A percentile compares a stretch with the other conserved stretches of the same genome.
phyloP scores from a whole-genome alignment of 1,140 invertebrate genomes.

The Drosophila nebulosa region DNA sequence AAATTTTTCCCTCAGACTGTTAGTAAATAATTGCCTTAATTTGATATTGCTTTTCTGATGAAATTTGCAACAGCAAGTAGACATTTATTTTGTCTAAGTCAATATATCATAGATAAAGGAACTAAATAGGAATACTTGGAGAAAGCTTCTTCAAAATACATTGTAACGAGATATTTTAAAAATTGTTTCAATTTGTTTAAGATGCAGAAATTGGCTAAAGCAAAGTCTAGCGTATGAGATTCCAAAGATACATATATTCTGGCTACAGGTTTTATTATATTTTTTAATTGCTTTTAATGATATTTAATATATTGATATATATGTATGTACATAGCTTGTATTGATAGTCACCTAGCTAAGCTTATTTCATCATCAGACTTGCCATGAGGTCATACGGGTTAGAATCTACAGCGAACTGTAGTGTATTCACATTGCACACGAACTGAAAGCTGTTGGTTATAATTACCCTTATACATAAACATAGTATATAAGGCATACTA shows the following conservation, averaged over 20 bases:
- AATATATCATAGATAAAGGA: no score
- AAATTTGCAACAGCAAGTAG: no score
- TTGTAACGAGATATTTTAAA: no score
- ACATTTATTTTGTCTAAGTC: no score
- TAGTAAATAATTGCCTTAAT: no score
- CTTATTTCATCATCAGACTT: slow-evolving; percentile 51
- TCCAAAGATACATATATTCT: background rate
- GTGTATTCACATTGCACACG: background rate
- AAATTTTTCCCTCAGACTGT: no score
- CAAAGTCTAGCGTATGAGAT: background rate
- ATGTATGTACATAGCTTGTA: background rate
- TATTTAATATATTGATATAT: slow-evolving; percentile 35
- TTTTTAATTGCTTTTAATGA: slow-evolving; percentile 49
- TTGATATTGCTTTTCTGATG: no score
- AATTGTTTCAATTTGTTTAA: no score
- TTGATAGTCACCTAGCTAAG: slow-evolving; percentile 20
- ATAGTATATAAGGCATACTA: background rate
- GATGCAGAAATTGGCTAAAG: background rate
- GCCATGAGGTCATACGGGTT: slow-evolving; percentile 46
- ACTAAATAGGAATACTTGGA: no score
- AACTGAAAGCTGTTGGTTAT: slow-evolving; percentile 20
- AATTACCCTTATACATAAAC: slow-evolving; percentile 12
- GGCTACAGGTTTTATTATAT: slow-evolving; percentile 1
- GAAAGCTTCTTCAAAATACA: no score
- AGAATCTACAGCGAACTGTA: slow-evolving; percentile 1